Evolutionary conservation across 2,113 vertebrate genomes (phyloP), one percentile per base, ranked within the genome.

Genomic region (Emberiza fucata): DNA sequence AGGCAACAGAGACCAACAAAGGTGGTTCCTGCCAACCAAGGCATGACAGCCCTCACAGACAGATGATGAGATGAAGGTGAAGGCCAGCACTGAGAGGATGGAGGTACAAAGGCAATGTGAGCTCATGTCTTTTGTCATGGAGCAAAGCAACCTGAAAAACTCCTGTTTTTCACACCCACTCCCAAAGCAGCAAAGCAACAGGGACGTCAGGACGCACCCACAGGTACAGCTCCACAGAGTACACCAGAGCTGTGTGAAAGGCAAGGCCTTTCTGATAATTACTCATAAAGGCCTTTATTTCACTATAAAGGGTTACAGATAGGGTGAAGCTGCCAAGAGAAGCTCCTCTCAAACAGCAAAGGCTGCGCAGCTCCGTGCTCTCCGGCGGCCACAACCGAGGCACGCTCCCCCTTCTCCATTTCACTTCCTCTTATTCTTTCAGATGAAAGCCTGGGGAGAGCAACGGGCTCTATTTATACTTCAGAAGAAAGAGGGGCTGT

Each of bases 321-420:
- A 28, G 13, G 23, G 22, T 44, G 8, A 56, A 71, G 73, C 24
- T 12, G 2, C 61, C 47, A 54, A 44, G 77, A 95, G 76, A 45
- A 77, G 81, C 69, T 94, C 37, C 31, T 27, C 48, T 92, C 81
- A 25, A 81, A 35, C 47, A 89, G 56, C 63, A 57, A 12, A 42
- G 73, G 21, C 60, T 12, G 19, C 1, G 1, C 60, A 77, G 51
- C 73, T 82, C 86, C 0, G 1, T 1, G 2, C 63, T 37, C 63
- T n/a, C n/a, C 0, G 0, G 31, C 0, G 0, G 71, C 66, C 20
- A 12, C 6, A 3, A 22, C 54, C 3, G 2, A 81, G 72, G 45
- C 3, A 0, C 81, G 39, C 61, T 20, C 37, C 53, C 42, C 14
- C 53, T 92, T 84, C 84, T 70, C 87, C 53, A 2, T 89, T 96